These are phyloP conservation scores for Uropsilus gracilis DNA, from an alignment of 2,113 vertebrate species.

Conservation along the genomic window DNA sequence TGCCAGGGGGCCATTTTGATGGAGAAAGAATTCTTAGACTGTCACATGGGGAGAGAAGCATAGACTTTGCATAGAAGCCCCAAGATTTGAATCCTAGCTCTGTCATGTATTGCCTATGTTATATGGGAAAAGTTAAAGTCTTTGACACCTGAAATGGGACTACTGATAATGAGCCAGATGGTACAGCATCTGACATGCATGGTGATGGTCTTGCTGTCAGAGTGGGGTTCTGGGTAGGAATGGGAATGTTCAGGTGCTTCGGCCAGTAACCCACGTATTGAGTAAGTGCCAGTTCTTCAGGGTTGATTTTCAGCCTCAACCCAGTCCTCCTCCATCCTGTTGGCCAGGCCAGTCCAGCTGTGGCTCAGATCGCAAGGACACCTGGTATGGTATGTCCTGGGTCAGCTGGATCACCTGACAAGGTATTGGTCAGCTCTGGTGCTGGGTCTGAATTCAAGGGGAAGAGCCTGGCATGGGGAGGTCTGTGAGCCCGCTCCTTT, in stretches of 20 bases:
- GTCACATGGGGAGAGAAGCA: background rate
- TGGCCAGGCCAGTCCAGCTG: background rate
- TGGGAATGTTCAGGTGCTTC: background rate
- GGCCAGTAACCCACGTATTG: background rate
- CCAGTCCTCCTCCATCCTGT: background rate
- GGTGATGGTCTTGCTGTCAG: background rate
- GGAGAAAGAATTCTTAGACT: background rate
- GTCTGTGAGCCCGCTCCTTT: background rate
- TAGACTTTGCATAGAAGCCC: background rate
- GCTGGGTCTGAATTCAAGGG: background rate
- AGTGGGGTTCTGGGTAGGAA: background rate
- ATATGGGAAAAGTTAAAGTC: constrained; percentile 8
- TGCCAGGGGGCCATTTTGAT: background rate
- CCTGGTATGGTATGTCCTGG: rapidly evolving
- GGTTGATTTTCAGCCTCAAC: background rate
- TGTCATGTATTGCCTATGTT: background rate
- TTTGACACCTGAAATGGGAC: constrained; percentile 13
- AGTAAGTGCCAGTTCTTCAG: background rate
- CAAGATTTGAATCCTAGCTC: background rate
- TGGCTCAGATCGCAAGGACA: background rate
- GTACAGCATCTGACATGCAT: background rate
- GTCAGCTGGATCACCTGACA: background rate
- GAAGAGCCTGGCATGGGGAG: background rate
- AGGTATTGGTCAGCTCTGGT: background rate
- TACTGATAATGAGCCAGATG: background rate